A percentile compares a stretch with the other conserved stretches of the same genome.
phyloP scores from a whole-genome alignment of 2,113 vertebrate species.

The Gymnarchus niloticus region DNA sequence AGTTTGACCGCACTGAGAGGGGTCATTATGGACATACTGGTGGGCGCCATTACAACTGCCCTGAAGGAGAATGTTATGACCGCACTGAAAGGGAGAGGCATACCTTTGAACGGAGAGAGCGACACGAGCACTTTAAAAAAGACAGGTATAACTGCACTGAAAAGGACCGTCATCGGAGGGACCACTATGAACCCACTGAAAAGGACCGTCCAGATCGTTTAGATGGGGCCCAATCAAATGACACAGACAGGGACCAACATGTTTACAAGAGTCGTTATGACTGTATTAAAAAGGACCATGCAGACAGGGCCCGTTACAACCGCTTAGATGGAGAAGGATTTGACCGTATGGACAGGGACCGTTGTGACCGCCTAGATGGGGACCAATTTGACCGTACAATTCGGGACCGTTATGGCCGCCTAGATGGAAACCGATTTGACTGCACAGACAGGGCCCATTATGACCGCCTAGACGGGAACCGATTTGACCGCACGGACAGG shows the following conservation, averaged over 20 bases:
- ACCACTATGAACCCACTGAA: not conserved
- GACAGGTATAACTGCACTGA: conserved; percentile 42
- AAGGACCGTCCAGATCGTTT: not conserved
- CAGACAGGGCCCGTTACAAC: not conserved
- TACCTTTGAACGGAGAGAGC: conserved; percentile 16
- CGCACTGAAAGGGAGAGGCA: not conserved
- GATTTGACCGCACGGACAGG: not conserved
- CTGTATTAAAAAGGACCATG: not conserved
- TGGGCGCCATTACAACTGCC: conserved; percentile 26
- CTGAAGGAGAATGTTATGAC: conserved; percentile 36
- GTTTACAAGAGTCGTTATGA: not conserved
- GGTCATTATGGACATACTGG: conserved; percentile 36
- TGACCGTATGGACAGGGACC: not conserved
- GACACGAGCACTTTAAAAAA: conserved; percentile 29
- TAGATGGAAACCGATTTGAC: not conserved
- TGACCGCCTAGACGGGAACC: not conserved
- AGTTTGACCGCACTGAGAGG: conserved; percentile 33
- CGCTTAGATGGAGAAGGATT: not conserved
- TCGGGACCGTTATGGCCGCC: not conserved
- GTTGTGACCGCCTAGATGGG: not conserved
- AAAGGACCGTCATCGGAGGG: not conserved
- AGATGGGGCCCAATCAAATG: not conserved
- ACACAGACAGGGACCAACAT: not conserved
- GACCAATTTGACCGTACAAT: not conserved
- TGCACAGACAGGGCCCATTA: not conserved